Base-by-base conservation (phyloP, 2,888 invertebrate species). In the Nesidiocoris tenuis region DNA sequence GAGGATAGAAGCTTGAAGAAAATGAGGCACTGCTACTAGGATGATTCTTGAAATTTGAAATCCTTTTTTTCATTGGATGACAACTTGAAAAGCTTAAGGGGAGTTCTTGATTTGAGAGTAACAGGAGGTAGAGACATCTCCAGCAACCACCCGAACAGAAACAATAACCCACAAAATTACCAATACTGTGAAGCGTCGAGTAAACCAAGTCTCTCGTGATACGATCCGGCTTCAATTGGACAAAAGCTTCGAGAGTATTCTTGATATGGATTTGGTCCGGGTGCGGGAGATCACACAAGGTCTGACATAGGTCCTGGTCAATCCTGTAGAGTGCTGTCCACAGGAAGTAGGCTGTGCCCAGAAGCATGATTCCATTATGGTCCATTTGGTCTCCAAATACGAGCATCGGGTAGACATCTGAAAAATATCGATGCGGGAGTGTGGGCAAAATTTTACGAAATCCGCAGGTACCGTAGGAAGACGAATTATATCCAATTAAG, bases 121-220 rank as follows among this genome's bases (percentile, higher is more conserved):
- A n/a, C n/a, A n/a, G n/a, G n/a, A n/a, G n/a, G n/a, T n/a, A n/a
- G n/a, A n/a, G n/a, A n/a, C n/a, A n/a, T n/a, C n/a, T n/a, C n/a
- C n/a, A n/a, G n/a, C n/a, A n/a, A n/a, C n/a, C n/a, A n/a, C n/a
- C n/a, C n/a, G n/a, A n/a, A n/a, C n/a, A n/a, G n/a, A n/a, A n/a
- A n/a, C n/a, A n/a, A n/a, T n/a, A n/a, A n/a, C n/a, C n/a, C n/a
- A n/a, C n/a, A n/a, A n/a, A n/a, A n/a, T n/a, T n/a, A n/a, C n/a
- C n/a, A n/a, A n/a, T n/a, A n/a, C n/a, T n/a, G n/a, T 74, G 25
- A 21, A 77, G 39, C 19, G 68, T 61, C 16, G 63, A 55, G 57
- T 68, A 77, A 22, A 77, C 5, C 21, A 70, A 17, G 9, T 74
- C 74, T 54, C 59, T 74, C 1, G 77, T 75, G 23, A 77, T 63